Conservation (phyloP, 30 jellyfish, hydroid and myxozoan genomes). For the Nemopilema nomurai region DNA sequence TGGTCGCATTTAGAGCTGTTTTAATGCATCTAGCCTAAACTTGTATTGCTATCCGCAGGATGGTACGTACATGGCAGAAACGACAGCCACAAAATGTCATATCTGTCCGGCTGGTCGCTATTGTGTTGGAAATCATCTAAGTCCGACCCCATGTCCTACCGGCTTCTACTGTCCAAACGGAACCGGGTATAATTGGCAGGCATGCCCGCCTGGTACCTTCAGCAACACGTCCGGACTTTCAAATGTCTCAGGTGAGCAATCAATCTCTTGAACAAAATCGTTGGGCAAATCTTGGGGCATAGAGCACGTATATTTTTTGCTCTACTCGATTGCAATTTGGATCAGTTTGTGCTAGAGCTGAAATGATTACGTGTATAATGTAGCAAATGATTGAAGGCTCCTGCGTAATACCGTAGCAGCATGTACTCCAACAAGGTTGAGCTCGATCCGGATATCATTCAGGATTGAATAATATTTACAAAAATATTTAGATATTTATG, state of each 20-base stretch:
- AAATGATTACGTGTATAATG: too few species aligned
- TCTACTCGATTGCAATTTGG: neutral
- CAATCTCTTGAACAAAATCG: too few species aligned
- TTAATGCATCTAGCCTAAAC: too few species aligned
- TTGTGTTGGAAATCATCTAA: conserved; percentile 90
- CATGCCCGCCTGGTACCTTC: conserved; percentile 96
- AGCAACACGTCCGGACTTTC: conserved; percentile 66
- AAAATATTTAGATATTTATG: too few species aligned
- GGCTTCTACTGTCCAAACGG: conserved; percentile 89
- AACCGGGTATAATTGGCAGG: conserved; percentile 84
- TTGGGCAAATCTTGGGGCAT: too few species aligned
- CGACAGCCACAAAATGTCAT: conserved; percentile 70
- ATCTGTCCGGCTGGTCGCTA: conserved; percentile 84
- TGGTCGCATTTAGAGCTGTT: too few species aligned
- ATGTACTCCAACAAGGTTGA: too few species aligned
- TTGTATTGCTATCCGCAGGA: conserved; percentile 40
- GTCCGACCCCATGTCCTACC: conserved; percentile 77
- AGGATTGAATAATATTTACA: too few species aligned
- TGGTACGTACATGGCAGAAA: conserved; percentile 85
- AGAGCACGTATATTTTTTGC: too few species aligned
- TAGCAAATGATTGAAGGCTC: too few species aligned
- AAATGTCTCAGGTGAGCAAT: conserved; percentile 56
- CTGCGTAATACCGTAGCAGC: too few species aligned
- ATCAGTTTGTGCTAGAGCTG: neutral
- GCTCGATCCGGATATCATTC: too few species aligned